Base-by-base conservation (phyloP, 2,113 vertebrate species). In the Calidris pygmaea region DNA sequence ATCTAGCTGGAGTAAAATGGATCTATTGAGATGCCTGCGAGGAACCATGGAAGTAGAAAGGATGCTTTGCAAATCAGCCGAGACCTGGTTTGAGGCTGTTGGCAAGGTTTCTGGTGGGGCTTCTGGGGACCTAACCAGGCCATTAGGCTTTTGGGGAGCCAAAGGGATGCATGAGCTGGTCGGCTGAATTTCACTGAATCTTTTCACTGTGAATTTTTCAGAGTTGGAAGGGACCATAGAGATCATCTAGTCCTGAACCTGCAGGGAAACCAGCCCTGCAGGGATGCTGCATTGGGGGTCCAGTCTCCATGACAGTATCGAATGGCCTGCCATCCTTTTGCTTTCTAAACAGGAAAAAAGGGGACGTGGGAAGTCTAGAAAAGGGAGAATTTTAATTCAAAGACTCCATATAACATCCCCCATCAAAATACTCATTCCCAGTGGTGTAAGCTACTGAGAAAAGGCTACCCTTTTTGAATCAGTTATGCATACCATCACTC, bases 311-410 rank as follows among this genome's bases (percentile, higher is more conserved):
- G 11, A 56, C 56, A 30, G 22, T 84, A 85, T 2, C 43, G 34
- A 58, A 37, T 52, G 94, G 27, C 39, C 58, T 91, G 84, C 52
- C 60, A 67, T 75, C 50, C 37, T 86, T 97, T 95, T 91, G 39
- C 74, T 85, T 95, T 89, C 78, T 85, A 53, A 87, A 94, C 60
- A 84, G 47, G 79, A 93, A 97, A 89, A 43, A 91, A 90, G 70
- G 43, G 65, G 85, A 72, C 48, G 80, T 75, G 65, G 81, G 72
- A 96, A 89, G 81, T 58, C 53, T 34, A 26, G 39, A 68, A 96
- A 86, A 95, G 79, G 23, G 22, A 55, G 14, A 82, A 48, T 96
- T 65, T 70, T 93, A 84, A 62, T 97, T 93, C 73, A 85, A 96
- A 76, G 1, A 45, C 84, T 94, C 62, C 76, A 17, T 65, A 32